Evolutionary conservation across 2,797 vertebrate genomes (phyloP), one percentile per base, ranked within the genome.

Genomic region (Chrysocyon brachyurus): DNA sequence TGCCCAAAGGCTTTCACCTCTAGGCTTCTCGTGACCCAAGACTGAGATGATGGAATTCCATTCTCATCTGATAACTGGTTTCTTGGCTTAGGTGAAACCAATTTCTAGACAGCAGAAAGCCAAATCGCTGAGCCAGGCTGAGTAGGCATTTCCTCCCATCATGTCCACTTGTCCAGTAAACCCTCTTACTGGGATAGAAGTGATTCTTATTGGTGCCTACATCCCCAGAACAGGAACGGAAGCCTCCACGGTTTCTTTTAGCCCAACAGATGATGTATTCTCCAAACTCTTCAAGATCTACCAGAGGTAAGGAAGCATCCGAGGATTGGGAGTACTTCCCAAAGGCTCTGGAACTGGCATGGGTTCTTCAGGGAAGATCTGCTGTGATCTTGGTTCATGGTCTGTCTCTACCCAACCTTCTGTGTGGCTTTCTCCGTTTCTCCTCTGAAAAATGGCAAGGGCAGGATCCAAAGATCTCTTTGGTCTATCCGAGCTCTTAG

Each of bases 11-110:
- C 2, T 0, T 73, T 93, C 56, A 68, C 91, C 84, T 92, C 16
- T 19, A 59, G 75, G 83, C 57, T 49, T 70, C 90, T 70, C 66
- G 72, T 91, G 78, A 95, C 77, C 90, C 93, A 78, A 84, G 61
- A 28, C 63, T 57, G 6, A 66, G 73, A 96, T 83, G 72, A 95
- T 12, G 22, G 36, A 52, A 90, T 49, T 46, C 16, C 57, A 82
- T 90, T 95, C 87, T 64, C 68, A 85, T 75, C 90, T 79, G 46
- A 92, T 90, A 96, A 83, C 87, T 49, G n/a, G 77, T 36, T 78
- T 73, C 75, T 84, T 94, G 82, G 92, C 90, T 87, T 63, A 72
- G 36, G 70, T 88, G 87, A 91, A 95, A 79, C 96, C 94, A 91
- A 66, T 57, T 68, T 94, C 63, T 66, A 64, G 17, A 22, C 68